These are phyloP conservation scores for Toxotes lorentzi DNA, from an alignment of 2,797 vertebrate genomes.

Conservation along the genomic window DNA sequence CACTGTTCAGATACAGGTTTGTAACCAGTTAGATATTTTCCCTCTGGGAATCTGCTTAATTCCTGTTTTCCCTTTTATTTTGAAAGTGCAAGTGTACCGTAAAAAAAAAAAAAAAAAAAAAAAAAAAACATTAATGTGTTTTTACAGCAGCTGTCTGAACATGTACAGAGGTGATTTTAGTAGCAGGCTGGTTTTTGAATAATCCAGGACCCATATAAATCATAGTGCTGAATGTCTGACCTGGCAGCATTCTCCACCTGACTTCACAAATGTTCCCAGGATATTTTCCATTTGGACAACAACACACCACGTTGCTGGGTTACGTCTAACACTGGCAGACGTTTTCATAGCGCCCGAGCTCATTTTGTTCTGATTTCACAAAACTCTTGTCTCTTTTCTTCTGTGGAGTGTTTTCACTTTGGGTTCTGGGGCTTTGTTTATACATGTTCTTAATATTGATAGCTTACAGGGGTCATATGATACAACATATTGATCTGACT, in stretches of 20 bases:
- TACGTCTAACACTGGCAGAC: constrained; percentile 49
- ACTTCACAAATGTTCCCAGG: constrained; percentile 70
- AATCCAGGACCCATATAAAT: constrained; percentile 59
- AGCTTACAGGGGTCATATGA: constrained; percentile 13
- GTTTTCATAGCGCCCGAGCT: constrained; percentile 34
- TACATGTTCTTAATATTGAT: neutral
- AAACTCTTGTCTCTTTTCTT: constrained; percentile 19
- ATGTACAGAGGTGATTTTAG: constrained; percentile 27
- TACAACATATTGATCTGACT: constrained; percentile 15
- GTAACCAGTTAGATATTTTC: neutral
- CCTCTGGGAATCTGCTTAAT: neutral
- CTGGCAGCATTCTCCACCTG: constrained; percentile 65
- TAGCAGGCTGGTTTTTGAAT: constrained; percentile 42
- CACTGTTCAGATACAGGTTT: neutral
- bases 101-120: neutral
- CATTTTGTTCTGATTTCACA: constrained; percentile 38
- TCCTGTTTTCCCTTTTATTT: constrained; percentile 10
- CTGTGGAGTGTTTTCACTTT: constrained; percentile 24
- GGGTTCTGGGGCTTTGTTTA: constrained; percentile 1
- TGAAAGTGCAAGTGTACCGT: neutral
- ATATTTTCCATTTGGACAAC: constrained; percentile 69
- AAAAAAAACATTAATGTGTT: neutral
- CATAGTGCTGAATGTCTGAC: constrained; percentile 41
- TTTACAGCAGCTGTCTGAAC: constrained; percentile 35
- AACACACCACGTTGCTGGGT: constrained; percentile 70